phyloP scores from a whole-genome alignment of 2,113 vertebrate genomes.

The Scolopax mira region DNA sequence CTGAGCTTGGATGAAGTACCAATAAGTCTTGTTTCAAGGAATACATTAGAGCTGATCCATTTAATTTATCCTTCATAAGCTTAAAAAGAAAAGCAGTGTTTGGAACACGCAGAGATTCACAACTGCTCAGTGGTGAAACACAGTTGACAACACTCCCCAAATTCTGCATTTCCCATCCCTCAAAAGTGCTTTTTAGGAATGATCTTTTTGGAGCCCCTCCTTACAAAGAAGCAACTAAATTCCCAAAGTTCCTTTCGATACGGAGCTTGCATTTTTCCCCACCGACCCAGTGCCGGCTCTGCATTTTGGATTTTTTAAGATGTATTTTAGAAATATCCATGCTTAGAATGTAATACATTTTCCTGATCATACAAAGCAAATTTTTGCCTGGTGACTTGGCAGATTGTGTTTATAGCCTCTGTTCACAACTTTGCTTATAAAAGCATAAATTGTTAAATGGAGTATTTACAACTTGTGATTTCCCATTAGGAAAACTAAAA shows the following conservation, averaged over 20 bases:
- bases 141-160: neutral
- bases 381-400: slow-evolving; percentile 8
- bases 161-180: neutral
- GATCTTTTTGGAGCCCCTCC: neutral
- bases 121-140: neutral
- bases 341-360: neutral
- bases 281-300: too few relatives aligned
- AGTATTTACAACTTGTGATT: slow-evolving; percentile 53
- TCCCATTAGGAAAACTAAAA: slow-evolving; percentile 33
- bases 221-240: neutral
- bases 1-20: neutral
- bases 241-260: neutral
- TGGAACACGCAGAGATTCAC: neutral
- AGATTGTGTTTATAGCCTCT: slow-evolving; percentile 30
- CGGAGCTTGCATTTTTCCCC: neutral
- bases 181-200: neutral
- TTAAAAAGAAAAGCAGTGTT: neutral
- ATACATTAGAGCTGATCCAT: neutral
- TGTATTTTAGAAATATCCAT: slow-evolving; percentile 10
- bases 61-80: neutral
- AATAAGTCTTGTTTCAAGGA: neutral
- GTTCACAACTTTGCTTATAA: slow-evolving; percentile 49
- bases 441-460: slow-evolving; percentile 26
- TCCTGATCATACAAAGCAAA: slow-evolving; percentile 12
- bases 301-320: too few relatives aligned